Evolutionary conservation across 1,140 invertebrate species (phyloP).

Genomic region (Gonioctena quinquepunctata): DNA sequence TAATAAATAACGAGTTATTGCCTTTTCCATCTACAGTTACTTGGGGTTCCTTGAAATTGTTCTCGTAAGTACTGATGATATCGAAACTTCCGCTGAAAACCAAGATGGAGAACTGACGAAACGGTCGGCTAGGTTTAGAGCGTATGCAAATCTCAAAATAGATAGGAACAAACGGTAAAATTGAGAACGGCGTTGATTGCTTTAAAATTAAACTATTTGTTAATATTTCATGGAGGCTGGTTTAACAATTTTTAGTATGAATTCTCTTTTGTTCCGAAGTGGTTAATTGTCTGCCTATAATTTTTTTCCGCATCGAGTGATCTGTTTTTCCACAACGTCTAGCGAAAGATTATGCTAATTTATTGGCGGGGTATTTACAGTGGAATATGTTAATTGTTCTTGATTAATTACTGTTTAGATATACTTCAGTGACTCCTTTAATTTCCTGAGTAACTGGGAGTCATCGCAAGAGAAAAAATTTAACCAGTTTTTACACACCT

Average conservation of each 20-base stretch:
- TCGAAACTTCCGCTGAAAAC: conserved; percentile 8
- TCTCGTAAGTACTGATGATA: conserved; percentile 7
- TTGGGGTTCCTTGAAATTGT: conserved; percentile 5
- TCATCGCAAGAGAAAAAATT: too few species aligned
- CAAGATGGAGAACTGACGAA: conserved; percentile 4
- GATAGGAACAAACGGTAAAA: conserved; percentile 1
- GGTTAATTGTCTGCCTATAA: neutral
- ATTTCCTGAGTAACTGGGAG: too few species aligned
- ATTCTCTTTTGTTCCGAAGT: conserved; percentile 4
- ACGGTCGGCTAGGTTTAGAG: conserved; percentile 3
- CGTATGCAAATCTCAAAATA: conserved; percentile 5
- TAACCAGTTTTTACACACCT: too few species aligned
- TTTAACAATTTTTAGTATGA: conserved; percentile 6
- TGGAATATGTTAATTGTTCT: neutral
- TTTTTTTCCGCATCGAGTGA: conserved; percentile 10
- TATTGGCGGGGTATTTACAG: neutral
- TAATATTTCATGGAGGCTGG: conserved; percentile 17
- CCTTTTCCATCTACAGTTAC: conserved; percentile 14
- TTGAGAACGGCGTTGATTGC: conserved; percentile 14
- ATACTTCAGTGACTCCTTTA: neutral
- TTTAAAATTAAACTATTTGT: conserved; percentile 17
- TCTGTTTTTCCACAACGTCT: conserved; percentile 1
- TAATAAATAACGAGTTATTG: conserved; percentile 8
- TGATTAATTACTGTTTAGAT: neutral
- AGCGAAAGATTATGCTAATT: neutral